A percentile compares a stretch with the other conserved stretches of the same genome.
Evolutionary conservation across 2,113 vertebrate species (phyloP).

Genomic region (Megaleporinus macrocephalus): DNA sequence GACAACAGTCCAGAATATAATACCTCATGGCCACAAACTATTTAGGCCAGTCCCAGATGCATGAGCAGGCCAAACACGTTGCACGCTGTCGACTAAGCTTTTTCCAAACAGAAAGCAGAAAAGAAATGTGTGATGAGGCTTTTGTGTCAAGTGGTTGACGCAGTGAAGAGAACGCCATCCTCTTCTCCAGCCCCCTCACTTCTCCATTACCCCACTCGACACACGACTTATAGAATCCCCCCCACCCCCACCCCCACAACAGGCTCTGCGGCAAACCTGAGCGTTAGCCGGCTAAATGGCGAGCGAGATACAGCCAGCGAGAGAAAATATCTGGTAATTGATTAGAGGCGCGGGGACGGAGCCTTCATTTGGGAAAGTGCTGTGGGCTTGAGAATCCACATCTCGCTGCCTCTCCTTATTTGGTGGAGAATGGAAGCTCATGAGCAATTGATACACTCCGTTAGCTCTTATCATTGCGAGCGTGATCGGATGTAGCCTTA

Average conservation of each 20-base stretch:
- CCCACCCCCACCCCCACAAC: conserved; percentile 45
- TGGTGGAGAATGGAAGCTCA: conserved; percentile 87
- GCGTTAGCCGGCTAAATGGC: conserved; percentile 81
- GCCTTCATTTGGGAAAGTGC: conserved; percentile 79
- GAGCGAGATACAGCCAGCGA: conserved; percentile 69
- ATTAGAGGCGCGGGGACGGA: conserved; percentile 82
- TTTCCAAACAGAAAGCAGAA: too few relatives aligned
- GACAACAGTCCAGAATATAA: too few relatives aligned
- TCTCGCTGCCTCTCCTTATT: conserved; percentile 83
- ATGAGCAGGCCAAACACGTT: too few relatives aligned
- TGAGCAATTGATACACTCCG: conserved; percentile 90
- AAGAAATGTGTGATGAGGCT: too few relatives aligned
- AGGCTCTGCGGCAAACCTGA: conserved; percentile 70
- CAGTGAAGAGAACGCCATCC: neutral
- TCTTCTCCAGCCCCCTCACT: conserved; percentile 29
- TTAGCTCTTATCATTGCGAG: conserved; percentile 86
- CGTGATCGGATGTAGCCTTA: conserved; percentile 85
- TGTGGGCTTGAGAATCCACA: conserved; percentile 81
- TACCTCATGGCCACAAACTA: too few relatives aligned
- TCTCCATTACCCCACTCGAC: conserved; percentile 44
- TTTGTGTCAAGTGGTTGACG: neutral
- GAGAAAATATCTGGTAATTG: conserved; percentile 83
- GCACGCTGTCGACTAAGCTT: too few relatives aligned
- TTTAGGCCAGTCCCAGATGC: too few relatives aligned
- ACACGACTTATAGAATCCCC: conserved; percentile 60